These are phyloP conservation scores for Rhagophthalmus giganteus DNA, from an alignment of 2,888 invertebrate species.

Conservation along the genomic window DNA sequence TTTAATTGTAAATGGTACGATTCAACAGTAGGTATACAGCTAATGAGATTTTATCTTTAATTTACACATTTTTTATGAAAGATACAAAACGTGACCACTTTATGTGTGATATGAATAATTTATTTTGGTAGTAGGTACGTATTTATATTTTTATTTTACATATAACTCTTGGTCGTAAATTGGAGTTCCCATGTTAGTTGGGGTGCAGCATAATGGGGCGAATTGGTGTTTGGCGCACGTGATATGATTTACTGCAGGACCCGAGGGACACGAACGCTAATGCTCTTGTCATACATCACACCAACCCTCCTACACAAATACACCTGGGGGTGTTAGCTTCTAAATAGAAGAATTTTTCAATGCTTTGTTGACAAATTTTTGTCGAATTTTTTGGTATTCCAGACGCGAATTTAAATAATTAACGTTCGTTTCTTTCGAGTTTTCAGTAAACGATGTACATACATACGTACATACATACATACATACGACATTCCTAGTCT, in stretches of 20 bases:
- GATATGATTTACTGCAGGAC: slow-evolving; percentile 39
- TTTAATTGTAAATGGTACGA: too few species aligned
- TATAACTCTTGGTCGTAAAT: slow-evolving; percentile 36
- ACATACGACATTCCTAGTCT: too few species aligned
- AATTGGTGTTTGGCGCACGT: slow-evolving; percentile 38
- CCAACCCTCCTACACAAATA: slow-evolving; percentile 30
- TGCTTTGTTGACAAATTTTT: slow-evolving; percentile 10
- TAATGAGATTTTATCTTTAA: slow-evolving; percentile 24
- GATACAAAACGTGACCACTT: slow-evolving; percentile 23
- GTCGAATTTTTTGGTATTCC: background rate
- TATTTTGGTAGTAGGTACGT: slow-evolving; percentile 18
- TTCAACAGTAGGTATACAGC: too few species aligned
- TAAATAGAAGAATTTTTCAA: slow-evolving; percentile 22
- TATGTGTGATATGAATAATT: slow-evolving; percentile 19
- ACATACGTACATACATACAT: too few species aligned
- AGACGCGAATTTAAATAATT: background rate
- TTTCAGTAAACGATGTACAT: too few species aligned
- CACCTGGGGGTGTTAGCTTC: slow-evolving; percentile 28
- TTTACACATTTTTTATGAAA: slow-evolving; percentile 21
- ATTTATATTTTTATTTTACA: slow-evolving; percentile 30
- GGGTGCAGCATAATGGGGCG: slow-evolving; percentile 30
- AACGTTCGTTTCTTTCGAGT: too few species aligned
- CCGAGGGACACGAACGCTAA: slow-evolving; percentile 34
- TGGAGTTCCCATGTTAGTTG: slow-evolving; percentile 29
- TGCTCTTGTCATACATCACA: slow-evolving; percentile 34